Evolutionary conservation across 35 echinoderm and acorn worm species (phyloP).

Genomic region (Anneissia japonica): DNA sequence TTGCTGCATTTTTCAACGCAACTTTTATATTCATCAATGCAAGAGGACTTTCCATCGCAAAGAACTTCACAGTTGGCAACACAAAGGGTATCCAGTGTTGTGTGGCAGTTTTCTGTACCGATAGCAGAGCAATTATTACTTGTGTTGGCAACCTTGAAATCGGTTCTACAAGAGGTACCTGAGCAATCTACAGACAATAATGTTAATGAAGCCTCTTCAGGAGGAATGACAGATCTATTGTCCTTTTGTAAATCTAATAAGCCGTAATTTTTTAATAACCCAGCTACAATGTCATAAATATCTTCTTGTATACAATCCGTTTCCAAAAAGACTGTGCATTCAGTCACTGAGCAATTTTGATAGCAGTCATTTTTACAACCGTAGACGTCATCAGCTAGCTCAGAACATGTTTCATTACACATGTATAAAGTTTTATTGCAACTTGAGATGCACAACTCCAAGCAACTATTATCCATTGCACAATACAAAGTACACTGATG

Average conservation of each 20-base stretch:
- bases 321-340: neutral
- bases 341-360: neutral
- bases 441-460: neutral
- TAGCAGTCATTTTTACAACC: neutral
- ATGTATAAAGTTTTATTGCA: neutral
- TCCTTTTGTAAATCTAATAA: neutral
- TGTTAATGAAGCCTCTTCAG: neutral
- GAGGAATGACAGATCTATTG: neutral
- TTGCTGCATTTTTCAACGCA: neutral
- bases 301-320: neutral
- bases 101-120: neutral
- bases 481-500: neutral
- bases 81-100: neutral
- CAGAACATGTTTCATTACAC: neutral
- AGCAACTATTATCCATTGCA: neutral
- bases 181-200: neutral
- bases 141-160: neutral
- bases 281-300: neutral
- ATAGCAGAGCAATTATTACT: neutral
- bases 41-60: neutral
- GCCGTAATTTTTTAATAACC: neutral
- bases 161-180: neutral
- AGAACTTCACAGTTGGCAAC: neutral
- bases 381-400: neutral
- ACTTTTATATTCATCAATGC: neutral